A percentile compares a stretch with the other conserved stretches of the same genome.
Conservation (phyloP, 2,797 vertebrate species). For the Poeciliopsis gracilis region DNA sequence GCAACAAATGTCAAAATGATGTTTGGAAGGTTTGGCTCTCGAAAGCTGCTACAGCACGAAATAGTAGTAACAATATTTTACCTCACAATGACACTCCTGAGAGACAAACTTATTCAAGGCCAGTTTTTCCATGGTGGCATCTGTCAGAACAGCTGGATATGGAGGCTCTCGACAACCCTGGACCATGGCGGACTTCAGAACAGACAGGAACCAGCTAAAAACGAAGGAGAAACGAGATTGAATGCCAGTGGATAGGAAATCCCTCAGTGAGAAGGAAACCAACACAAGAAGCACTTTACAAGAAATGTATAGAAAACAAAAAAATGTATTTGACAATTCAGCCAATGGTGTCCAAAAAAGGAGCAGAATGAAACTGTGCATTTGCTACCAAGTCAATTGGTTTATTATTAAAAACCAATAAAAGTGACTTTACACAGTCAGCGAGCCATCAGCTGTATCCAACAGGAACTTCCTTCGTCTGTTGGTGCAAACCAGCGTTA, state of each 20-base stretch:
- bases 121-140: constrained; percentile 98
- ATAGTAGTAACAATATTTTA: constrained; percentile 46
- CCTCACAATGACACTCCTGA: constrained; percentile 93
- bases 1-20: not conserved
- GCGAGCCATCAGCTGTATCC: constrained; percentile 88
- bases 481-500: constrained; percentile 94
- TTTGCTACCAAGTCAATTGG: not conserved
- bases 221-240: not conserved
- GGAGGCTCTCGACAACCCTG: constrained; percentile 93
- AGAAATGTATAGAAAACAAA: not conserved
- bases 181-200: constrained; percentile 92
- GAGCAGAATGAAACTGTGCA: not conserved
- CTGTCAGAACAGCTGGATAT: constrained; percentile 91
- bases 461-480: constrained; percentile 94
- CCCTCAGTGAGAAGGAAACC: not conserved
- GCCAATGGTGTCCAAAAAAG: not conserved
- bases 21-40: not conserved
- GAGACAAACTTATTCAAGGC: constrained; percentile 95
- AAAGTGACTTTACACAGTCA: constrained; percentile 86
- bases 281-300: not conserved
- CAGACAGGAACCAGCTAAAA: constrained; percentile 89
- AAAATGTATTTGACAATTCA: no score
- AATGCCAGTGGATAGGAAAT: not conserved
- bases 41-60: not conserved
- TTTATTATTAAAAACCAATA: not conserved